Evolutionary conservation across 2,113 vertebrate species (phyloP), one percentile per base, ranked within the genome.

Genomic region (Rhynchopsitta pachyrhyncha): DNA sequence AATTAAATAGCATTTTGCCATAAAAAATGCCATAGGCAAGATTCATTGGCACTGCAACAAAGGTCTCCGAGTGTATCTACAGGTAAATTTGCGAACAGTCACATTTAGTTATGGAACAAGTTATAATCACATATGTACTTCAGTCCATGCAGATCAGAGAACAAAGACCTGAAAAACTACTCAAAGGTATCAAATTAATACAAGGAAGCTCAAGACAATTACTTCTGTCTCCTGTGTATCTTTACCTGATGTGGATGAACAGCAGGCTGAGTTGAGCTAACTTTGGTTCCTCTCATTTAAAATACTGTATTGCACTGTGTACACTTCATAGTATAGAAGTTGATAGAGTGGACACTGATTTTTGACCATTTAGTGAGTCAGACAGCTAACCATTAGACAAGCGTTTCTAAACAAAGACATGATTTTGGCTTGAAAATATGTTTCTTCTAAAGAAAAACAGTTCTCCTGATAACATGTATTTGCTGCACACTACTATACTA

Each of bases 301-400:
- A 59, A 35, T 35, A 24, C 22, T 24, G 33, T 24, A 59, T 24
- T 59, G 33, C 33, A 59, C 33, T n/a, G 57, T 59, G 57, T 35
- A 24, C 57, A 24, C 33, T 59, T 35, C 33, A 35, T n/a, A 59
- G 33, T 24, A 35, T 24, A 35, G 57, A 35, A 35, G 22, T 59
- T 35, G 57, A 57, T 0, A 62, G 23, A 15, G 1, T 1, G 5
- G 17, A 75, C n/a, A 16, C 7, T 0, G 0, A 17, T 42, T 60
- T 71, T 33, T 64, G 47, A 64, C 57, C 4, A 3, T 20, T 28
- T 2, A 8, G 31, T 2, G 7, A 84, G 11, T 44, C 16, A 66
- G 33, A 42, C 11, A 66, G 24, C 13, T 47, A 92, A 67, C 17
- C 71, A 37, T 46, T 35, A 70, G 10, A 52, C 88, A 69, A 88